A percentile compares a stretch with the other conserved stretches of the same genome.
These are phyloP conservation scores for Lepidostoma basale DNA, from an alignment of 1,140 invertebrate genomes.

Conservation along the genomic window DNA sequence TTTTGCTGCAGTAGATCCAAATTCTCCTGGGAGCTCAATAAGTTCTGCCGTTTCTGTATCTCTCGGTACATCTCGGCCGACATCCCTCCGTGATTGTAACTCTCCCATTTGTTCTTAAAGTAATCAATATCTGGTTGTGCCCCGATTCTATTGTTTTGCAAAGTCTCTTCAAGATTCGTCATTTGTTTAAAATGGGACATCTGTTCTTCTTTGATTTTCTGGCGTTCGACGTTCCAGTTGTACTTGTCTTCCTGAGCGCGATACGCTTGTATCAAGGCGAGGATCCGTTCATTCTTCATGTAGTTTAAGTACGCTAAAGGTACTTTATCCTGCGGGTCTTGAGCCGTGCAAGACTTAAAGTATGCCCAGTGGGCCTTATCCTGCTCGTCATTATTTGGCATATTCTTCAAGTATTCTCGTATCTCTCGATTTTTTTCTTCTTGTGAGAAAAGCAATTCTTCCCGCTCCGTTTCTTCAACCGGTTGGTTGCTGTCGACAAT, in stretches of 20 bases:
- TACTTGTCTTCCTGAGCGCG: slow-evolving; percentile 20
- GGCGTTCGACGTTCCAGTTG: slow-evolving; percentile 20
- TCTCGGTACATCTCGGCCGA: slow-evolving; percentile 14
- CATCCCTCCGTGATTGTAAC: background rate
- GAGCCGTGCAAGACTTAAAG: background rate
- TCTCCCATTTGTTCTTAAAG: slow-evolving; percentile 25
- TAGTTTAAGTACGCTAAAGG: slow-evolving; percentile 1
- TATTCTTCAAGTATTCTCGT: slow-evolving; percentile 12
- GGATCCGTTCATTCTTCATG: slow-evolving; percentile 6
- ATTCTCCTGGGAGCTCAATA: slow-evolving; percentile 20
- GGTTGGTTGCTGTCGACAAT: background rate
- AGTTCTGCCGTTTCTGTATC: slow-evolving; percentile 8
- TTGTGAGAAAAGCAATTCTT: background rate
- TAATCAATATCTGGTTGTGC: slow-evolving; percentile 11
- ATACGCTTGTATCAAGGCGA: slow-evolving; percentile 4
- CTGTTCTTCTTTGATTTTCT: slow-evolving; percentile 12
- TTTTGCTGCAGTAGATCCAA: slow-evolving; percentile 15
- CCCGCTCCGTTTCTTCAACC: background rate
- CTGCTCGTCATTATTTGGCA: slow-evolving; percentile 4
- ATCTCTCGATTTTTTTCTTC: slow-evolving; percentile 22
- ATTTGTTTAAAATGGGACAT: slow-evolving; percentile 14
- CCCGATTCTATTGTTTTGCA: background rate
- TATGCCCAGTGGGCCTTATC: slow-evolving; percentile 19
- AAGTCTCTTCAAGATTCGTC: slow-evolving; percentile 15
- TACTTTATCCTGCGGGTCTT: slow-evolving; percentile 9